A percentile compares a stretch with the other conserved stretches of the same genome.
These are phyloP conservation scores for Cepaea nemoralis DNA, from an alignment of 1,140 invertebrate species.

Conservation along the genomic window DNA sequence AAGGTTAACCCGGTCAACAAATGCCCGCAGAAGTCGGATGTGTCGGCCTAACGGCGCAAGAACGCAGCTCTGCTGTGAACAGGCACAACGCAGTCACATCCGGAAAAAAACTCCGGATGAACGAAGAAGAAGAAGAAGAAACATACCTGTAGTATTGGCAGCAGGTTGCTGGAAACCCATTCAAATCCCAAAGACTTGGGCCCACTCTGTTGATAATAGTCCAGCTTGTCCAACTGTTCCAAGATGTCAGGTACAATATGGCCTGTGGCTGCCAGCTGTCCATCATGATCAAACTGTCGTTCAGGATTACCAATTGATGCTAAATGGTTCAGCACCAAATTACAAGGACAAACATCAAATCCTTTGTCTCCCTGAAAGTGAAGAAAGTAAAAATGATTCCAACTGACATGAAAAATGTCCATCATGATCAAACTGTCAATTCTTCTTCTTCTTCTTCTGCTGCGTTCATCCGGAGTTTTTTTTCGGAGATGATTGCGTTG, in stretches of 20 bases:
- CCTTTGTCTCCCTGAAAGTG: constrained; percentile 45
- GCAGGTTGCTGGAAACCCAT: constrained; percentile 57
- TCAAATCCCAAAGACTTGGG: constrained; percentile 66
- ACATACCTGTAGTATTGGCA: constrained; percentile 59
- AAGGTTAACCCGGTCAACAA: too few species aligned
- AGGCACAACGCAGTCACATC: too few species aligned
- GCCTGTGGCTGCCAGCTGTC: constrained; percentile 56
- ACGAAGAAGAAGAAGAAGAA: not conserved
- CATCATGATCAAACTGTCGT: constrained; percentile 54
- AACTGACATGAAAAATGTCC: too few species aligned
- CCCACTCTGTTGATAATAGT: constrained; percentile 53
- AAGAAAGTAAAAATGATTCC: too few species aligned
- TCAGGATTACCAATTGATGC: constrained; percentile 45
- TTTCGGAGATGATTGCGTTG: too few species aligned
- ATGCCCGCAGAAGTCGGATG: too few species aligned
- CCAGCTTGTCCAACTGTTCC: constrained; percentile 51
- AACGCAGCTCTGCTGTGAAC: too few species aligned
- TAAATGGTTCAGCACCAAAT: constrained; percentile 62
- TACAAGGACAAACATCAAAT: constrained; percentile 65
- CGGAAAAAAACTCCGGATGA: too few species aligned
- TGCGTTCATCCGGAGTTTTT: too few species aligned
- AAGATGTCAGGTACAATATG: constrained; percentile 51
- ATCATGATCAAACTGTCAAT: constrained; percentile 55
- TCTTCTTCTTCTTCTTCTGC: too few species aligned
- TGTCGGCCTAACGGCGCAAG: too few species aligned